A percentile compares a stretch with the other conserved stretches of the same genome.
Evolutionary conservation across 2,113 vertebrate genomes (phyloP).

Genomic region (Typhlomys cinereus): DNA sequence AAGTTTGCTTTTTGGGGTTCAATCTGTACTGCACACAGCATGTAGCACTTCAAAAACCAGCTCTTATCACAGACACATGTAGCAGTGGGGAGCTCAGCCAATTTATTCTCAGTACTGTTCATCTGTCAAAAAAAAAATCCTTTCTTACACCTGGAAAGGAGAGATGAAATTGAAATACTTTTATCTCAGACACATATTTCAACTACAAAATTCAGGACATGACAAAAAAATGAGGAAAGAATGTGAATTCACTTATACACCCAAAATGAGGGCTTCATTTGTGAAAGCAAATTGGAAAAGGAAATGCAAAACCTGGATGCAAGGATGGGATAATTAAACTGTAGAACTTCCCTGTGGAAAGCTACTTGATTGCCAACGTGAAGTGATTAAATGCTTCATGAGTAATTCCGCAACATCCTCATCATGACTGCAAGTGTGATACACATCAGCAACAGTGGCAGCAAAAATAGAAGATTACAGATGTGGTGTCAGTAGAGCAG

Average conservation of each 20-base stretch:
- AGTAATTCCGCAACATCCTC: neutral
- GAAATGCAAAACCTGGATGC: neutral
- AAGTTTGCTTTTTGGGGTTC: neutral
- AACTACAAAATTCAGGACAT: constrained; percentile 25
- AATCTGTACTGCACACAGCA: neutral
- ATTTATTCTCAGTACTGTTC: constrained; percentile 12
- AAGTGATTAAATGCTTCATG: constrained; percentile 48
- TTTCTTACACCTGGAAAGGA: neutral
- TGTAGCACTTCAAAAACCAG: neutral
- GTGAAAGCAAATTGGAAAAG: neutral
- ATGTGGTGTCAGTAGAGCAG: neutral
- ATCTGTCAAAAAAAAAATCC: constrained; percentile 5
- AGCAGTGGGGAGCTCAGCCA: neutral
- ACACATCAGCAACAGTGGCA: neutral
- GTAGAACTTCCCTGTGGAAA: constrained; percentile 2
- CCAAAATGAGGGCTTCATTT: neutral
- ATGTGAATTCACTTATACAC: constrained; percentile 1
- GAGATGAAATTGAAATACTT: constrained; percentile 26
- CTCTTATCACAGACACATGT: neutral
- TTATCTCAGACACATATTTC: constrained; percentile 60
- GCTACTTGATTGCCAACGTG: neutral
- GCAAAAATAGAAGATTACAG: constrained; percentile 35
- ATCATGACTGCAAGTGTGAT: neutral
- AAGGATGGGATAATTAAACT: constrained; percentile 43
- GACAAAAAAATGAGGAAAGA: neutral